Conservation (phyloP, 2,113 vertebrate genomes). For the Leptodactylus fuscus region DNA sequence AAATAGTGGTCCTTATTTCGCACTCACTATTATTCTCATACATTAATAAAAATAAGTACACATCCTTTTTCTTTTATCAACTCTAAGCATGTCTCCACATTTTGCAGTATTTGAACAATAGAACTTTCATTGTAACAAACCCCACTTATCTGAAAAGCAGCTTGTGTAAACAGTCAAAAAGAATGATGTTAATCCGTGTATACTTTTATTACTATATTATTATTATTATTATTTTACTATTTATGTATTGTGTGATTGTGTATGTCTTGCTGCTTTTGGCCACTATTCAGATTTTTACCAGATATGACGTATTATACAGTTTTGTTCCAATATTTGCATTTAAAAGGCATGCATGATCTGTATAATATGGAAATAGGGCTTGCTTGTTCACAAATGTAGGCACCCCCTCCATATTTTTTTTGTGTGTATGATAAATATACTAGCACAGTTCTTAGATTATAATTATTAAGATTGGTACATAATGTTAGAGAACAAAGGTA, state of each 20-base stretch:
- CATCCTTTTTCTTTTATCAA: not conserved
- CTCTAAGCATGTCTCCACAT: no score
- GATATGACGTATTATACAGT: not conserved
- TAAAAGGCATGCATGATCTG: not conserved
- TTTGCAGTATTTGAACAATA: not conserved
- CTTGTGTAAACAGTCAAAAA: no score
- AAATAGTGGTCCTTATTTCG: not conserved
- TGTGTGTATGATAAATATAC: no score
- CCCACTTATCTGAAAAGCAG: not conserved
- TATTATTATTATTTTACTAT: not conserved
- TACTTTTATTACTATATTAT: not conserved
- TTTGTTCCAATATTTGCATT: not conserved
- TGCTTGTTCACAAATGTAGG: not conserved
- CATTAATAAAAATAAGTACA: conserved; percentile 29
- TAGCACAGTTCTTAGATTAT: no score
- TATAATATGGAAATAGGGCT: not conserved
- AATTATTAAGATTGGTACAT: no score
- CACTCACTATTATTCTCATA: conserved; percentile 21
- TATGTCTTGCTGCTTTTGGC: conserved; percentile 19
- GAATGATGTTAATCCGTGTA: not conserved
- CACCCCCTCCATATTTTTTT: not conserved
- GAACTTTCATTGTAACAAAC: conserved; percentile 31
- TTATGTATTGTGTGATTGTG: conserved; percentile 10
- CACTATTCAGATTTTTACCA: not conserved
- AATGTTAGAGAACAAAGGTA: no score